Conservation (phyloP, 2,797 vertebrate genomes). For the Aulostomus chinensis region DNA sequence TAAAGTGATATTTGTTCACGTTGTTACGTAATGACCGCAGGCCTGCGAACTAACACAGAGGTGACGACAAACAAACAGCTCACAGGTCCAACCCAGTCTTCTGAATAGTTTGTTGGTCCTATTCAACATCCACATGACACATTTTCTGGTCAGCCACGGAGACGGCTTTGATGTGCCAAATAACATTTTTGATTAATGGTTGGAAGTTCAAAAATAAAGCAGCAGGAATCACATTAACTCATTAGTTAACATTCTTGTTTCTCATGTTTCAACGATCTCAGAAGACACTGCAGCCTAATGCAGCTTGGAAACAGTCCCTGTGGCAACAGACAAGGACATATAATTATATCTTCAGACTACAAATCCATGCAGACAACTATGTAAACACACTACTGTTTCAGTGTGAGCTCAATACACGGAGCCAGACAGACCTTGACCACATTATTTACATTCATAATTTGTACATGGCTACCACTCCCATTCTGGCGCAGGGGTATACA, state of each 20-base stretch:
- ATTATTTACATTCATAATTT: slow-evolving; percentile 21
- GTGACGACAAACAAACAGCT: slow-evolving; percentile 57
- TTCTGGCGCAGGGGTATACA: too few relatives aligned
- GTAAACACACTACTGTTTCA: slow-evolving; percentile 3
- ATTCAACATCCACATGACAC: not conserved
- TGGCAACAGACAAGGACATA: not conserved
- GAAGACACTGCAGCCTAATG: too few relatives aligned
- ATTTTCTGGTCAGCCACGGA: not conserved
- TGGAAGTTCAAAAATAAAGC: not conserved
- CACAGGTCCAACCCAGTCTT: slow-evolving; percentile 7
- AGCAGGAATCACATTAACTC: rapidly evolving
- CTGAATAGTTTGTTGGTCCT: not conserved
- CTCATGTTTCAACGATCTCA: too few relatives aligned
- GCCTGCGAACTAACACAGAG: slow-evolving; percentile 55
- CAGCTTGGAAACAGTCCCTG: not conserved
- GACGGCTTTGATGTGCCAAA: slow-evolving; percentile 2
- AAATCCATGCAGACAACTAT: slow-evolving; percentile 4
- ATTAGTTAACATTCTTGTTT: not conserved
- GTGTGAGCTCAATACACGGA: slow-evolving; percentile 1
- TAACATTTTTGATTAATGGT: not conserved
- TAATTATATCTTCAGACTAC: not conserved
- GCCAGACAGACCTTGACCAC: not conserved
- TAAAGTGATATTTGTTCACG: slow-evolving; percentile 61
- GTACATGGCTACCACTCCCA: too few relatives aligned
- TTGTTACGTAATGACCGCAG: slow-evolving; percentile 65